These are phyloP conservation scores for Liolophura sinensis DNA, from an alignment of 1,140 invertebrate genomes.

Conservation along the genomic window DNA sequence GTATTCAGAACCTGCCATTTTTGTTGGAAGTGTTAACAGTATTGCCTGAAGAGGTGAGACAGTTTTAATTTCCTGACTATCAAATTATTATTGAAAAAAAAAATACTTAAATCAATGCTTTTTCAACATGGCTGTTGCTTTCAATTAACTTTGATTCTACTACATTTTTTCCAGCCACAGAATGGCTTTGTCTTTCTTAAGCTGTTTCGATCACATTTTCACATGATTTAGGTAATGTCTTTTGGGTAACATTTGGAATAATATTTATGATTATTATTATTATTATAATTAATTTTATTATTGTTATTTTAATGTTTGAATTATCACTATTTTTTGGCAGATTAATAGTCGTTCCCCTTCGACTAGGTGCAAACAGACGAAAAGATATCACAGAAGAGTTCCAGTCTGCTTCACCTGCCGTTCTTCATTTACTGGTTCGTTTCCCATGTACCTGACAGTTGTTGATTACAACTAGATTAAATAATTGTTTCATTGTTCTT, in stretches of 20 bases:
- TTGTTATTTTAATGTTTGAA: conserved; percentile 46
- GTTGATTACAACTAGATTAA: too few species aligned
- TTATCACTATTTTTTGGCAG: conserved; percentile 26
- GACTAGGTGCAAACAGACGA: conserved; percentile 87
- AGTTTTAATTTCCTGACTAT: background rate
- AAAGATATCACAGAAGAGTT: conserved; percentile 81
- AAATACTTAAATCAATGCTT: too few species aligned
- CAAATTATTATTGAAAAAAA: too few species aligned
- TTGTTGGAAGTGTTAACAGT: conserved; percentile 90
- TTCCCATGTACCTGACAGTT: background rate
- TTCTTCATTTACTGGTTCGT: conserved; percentile 74
- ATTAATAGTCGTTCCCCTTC: conserved; percentile 69
- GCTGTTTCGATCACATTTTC: too few species aligned
- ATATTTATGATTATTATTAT: too few species aligned
- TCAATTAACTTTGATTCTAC: too few species aligned
- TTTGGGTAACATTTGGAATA: too few species aligned
- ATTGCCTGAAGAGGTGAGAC: conserved; percentile 92
- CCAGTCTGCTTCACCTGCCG: conserved; percentile 56
- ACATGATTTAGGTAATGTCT: too few species aligned
- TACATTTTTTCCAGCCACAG: too few species aligned
- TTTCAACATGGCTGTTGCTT: too few species aligned
- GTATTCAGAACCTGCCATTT: conserved; percentile 58
- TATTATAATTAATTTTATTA: background rate
- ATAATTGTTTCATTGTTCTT: too few species aligned
- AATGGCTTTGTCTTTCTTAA: too few species aligned